phyloP scores from a whole-genome alignment of 2,113 vertebrate genomes.

The Etia nguti region DNA sequence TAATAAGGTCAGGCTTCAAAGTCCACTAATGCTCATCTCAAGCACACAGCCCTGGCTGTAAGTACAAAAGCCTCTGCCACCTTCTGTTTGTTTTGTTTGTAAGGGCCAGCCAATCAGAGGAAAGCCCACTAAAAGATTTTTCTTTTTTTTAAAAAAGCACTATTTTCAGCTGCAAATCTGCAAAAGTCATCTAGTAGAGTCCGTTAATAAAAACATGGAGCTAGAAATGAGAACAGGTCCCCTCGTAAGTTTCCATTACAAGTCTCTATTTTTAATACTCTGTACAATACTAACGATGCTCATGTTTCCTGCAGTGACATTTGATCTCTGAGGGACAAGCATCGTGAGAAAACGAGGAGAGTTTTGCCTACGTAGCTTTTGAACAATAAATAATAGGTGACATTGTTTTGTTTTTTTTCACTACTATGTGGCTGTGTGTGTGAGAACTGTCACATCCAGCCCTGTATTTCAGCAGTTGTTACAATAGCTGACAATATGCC shows the following conservation, averaged over 20 bases:
- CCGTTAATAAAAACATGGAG: not conserved
- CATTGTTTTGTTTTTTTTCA: not conserved
- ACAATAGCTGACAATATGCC: constrained; percentile 2
- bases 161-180: not conserved
- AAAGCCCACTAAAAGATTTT: not conserved
- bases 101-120: not conserved
- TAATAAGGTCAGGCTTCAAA: not conserved
- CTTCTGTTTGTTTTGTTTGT: not conserved
- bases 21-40: not conserved
- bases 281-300: not conserved
- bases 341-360: constrained; percentile 5
- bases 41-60: not conserved
- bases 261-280: not conserved
- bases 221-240: not conserved
- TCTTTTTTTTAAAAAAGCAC: not conserved
- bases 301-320: not conserved
- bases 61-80: not conserved
- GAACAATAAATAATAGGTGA: constrained; percentile 18
- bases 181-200: not conserved
- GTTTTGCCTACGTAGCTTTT: not conserved
- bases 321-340: not conserved
- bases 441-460: not conserved
- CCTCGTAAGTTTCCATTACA: not conserved
- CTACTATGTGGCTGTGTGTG: not conserved
- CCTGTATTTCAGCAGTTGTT: not conserved